Base-by-base conservation (phyloP, 2,888 invertebrate genomes). In the Drosophila quasianomalipes region DNA sequence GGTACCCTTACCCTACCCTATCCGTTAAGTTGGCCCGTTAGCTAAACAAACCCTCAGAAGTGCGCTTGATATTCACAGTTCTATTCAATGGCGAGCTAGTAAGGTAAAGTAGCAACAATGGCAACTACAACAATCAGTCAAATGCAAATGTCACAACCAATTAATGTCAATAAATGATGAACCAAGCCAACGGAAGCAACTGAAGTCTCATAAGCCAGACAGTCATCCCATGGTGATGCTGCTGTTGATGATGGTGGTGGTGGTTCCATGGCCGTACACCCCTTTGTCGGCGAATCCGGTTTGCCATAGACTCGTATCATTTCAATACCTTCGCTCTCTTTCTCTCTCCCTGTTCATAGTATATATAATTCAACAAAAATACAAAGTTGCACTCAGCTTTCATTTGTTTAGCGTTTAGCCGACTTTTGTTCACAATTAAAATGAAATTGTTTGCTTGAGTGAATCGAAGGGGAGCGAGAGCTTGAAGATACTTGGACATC, bases 61-160 rank as follows among this genome's bases (percentile, higher is more conserved):
- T 52, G n/a, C 33, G 49, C 35, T 22, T 22, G 33, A 41, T 26
- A 54, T 31, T 57, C 28, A 71, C 68, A 22, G 22, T 70, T 60
- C 54, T 10, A 10, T 55, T 55, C 37, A 57, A 57, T 57, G 39
- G 39, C 28, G n/a, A 57, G 39, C n/a, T 30, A 30, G 57, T 57
- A 30, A 39, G 16, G 57, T 58, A 47, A 89, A 87, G 85, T 83
- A 77, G 91, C 84, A 88, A 90, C 90, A 90, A 90, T 91, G 90
- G 91, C 90, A 90, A 88, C 89, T 85, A 83, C 72, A 79, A 83
- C 80, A 85, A 90, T 91, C 91, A 79, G 81, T 90, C 89, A 89
- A 85, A 92, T 90, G 88, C 92, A 91, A 91, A 91, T 92, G 92
- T 92, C 92, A 92, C 88, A 91, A 87, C 89, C 92, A 92, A 92